These are phyloP conservation scores for Ctenopoma multispine DNA, from an alignment of 2,797 vertebrate genomes.

Conservation along the genomic window DNA sequence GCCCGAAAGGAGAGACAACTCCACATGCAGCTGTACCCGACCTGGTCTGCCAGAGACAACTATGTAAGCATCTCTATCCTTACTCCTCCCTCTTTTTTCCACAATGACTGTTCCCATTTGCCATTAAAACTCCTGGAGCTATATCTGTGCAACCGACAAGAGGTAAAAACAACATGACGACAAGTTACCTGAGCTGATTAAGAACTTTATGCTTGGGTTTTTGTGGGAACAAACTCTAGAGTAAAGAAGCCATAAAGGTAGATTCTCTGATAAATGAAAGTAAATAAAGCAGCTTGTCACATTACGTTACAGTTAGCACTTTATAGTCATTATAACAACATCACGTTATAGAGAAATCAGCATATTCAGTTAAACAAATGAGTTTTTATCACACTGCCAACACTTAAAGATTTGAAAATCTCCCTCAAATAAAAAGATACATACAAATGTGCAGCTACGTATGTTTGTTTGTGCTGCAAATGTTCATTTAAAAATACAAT, in stretches of 20 bases:
- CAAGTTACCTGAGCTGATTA: neutral
- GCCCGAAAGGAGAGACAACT: constrained; percentile 98
- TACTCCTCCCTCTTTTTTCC: constrained; percentile 6
- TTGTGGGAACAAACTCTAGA: constrained; percentile 15
- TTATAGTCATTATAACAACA: no score
- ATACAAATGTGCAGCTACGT: neutral
- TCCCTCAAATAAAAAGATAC: neutral
- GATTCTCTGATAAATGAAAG: no score
- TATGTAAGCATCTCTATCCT: constrained; percentile 87
- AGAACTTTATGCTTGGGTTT: constrained; percentile 19
- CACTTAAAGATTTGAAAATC: no score
- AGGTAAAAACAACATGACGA: neutral
- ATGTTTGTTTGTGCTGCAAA: neutral
- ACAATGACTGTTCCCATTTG: neutral
- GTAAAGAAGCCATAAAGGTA: constrained; percentile 33
- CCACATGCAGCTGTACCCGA: constrained; percentile 99
- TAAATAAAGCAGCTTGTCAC: no score
- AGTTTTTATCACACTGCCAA: no score
- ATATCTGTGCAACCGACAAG: neutral
- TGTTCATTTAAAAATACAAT: neutral
- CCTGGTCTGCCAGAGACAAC: constrained; percentile 98
- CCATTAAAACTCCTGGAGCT: neutral
- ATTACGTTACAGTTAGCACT: neutral
- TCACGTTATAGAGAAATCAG: no score
- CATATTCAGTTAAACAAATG: no score